phyloP scores from a whole-genome alignment of 2,113 vertebrate species.

The Onychostoma macrolepis region DNA sequence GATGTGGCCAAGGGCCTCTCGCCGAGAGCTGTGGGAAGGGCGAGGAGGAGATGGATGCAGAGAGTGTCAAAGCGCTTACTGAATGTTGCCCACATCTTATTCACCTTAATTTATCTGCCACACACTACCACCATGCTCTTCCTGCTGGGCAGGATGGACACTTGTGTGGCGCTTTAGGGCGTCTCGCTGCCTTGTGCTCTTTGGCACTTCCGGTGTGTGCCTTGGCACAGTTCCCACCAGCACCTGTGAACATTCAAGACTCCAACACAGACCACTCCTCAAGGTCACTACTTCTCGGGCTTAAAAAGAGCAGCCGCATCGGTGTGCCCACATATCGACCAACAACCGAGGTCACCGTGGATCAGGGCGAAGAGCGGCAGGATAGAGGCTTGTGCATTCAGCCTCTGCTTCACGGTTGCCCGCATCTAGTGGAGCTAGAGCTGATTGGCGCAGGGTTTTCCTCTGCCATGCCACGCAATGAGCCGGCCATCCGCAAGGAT shows the following conservation, averaged over 20 bases:
- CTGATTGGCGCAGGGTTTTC: conserved; percentile 91
- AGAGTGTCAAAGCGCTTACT: conserved; percentile 82
- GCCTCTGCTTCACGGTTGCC: conserved; percentile 79
- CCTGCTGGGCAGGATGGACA: conserved; percentile 75
- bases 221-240: conserved; percentile 76
- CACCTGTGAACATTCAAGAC: conserved; percentile 51
- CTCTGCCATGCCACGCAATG: conserved; percentile 90
- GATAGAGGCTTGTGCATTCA: conserved; percentile 77
- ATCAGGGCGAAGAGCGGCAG: conserved; percentile 66
- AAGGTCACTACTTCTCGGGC: conserved; percentile 72
- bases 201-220: conserved; percentile 89
- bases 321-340: conserved; percentile 78
- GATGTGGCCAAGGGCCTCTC: conserved; percentile 84
- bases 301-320: conserved; percentile 86
- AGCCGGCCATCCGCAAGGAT: conserved; percentile 89
- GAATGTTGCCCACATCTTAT: conserved; percentile 80
- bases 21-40: conserved; percentile 81
- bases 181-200: conserved; percentile 80
- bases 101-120: conserved; percentile 92
- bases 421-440: conserved; percentile 85
- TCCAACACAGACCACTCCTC: conserved; percentile 46
- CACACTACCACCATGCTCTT: conserved; percentile 86
- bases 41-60: conserved; percentile 86
- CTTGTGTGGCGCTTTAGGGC: conserved; percentile 85
- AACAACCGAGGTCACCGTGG: conserved; percentile 58